Conservation (phyloP, 2,888 invertebrate genomes). For the Campaea margaritaria region DNA sequence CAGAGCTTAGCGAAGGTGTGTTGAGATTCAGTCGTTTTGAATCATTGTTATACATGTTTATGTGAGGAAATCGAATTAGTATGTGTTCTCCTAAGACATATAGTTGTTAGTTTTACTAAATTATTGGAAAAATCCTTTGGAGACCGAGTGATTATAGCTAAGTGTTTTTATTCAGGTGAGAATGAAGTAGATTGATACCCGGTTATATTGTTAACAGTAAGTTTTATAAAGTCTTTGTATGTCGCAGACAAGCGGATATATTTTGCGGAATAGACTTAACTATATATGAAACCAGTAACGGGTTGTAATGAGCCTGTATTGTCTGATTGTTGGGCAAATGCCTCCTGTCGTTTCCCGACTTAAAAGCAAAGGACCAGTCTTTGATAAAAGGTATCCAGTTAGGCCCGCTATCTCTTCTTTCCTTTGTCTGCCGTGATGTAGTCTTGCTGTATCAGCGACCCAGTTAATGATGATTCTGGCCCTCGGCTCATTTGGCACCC, state of each 20-base stretch:
- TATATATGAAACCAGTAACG: conserved; percentile 12
- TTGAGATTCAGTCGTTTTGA: conserved; percentile 54
- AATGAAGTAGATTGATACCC: background rate
- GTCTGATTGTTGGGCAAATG: too few relatives aligned
- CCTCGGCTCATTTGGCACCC: too few relatives aligned
- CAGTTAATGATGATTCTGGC: too few relatives aligned
- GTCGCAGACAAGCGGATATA: conserved; percentile 2
- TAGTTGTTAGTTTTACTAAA: conserved; percentile 43
- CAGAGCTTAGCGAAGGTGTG: conserved; percentile 67
- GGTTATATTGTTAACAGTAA: conserved; percentile 2
- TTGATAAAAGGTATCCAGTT: too few relatives aligned
- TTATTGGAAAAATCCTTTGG: conserved; percentile 22
- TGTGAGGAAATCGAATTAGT: conserved; percentile 40
- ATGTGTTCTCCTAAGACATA: conserved; percentile 67
- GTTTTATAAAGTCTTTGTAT: conserved; percentile 22
- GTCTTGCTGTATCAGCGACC: too few relatives aligned
- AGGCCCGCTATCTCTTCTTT: too few relatives aligned
- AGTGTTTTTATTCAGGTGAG: conserved; percentile 26
- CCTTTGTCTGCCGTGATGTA: too few relatives aligned
- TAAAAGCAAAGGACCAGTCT: too few relatives aligned
- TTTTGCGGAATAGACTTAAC: conserved; percentile 1
- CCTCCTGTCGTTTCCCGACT: too few relatives aligned
- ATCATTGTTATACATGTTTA: conserved; percentile 55
- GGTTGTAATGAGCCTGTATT: too few relatives aligned
- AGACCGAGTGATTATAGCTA: conserved; percentile 20